A percentile compares a stretch with the other conserved stretches of the same genome.
These are phyloP conservation scores for Mormyrus iriodes DNA, from an alignment of 2,113 vertebrate genomes.

Conservation along the genomic window DNA sequence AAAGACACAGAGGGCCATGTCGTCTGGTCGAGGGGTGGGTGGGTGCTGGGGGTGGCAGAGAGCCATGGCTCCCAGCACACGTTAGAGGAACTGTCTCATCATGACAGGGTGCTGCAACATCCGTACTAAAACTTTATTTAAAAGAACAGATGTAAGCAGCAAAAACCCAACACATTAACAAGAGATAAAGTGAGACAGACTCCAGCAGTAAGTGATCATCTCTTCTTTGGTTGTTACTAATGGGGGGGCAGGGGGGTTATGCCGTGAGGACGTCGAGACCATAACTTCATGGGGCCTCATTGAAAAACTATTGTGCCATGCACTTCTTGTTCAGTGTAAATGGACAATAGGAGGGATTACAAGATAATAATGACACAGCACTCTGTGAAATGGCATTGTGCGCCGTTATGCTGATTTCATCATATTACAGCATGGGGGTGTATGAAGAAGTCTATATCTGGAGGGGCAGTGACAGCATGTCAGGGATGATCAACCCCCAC, in stretches of 20 bases:
- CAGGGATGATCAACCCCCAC: slow-evolving; percentile 18
- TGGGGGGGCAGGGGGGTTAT: background rate
- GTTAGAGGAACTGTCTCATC: slow-evolving; percentile 67
- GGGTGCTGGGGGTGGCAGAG: slow-evolving; percentile 59
- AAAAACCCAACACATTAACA: slow-evolving; percentile 33
- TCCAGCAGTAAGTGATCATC: slow-evolving; percentile 48
- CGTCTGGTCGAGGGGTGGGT: too few species aligned
- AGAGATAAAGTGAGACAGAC: slow-evolving; percentile 51
- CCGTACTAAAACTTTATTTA: slow-evolving; percentile 44
- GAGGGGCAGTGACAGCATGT: slow-evolving; percentile 36
- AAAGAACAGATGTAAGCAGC: slow-evolving; percentile 49
- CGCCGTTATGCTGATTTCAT: slow-evolving; percentile 43
- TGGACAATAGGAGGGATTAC: slow-evolving; percentile 32
- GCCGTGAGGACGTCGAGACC: slow-evolving; percentile 26
- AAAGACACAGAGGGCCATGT: too few species aligned
- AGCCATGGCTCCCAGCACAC: slow-evolving; percentile 70
- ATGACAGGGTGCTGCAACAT: slow-evolving; percentile 46
- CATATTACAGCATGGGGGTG: slow-evolving; percentile 33
- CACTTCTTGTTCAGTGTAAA: slow-evolving; percentile 35
- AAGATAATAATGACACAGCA: slow-evolving; percentile 24
- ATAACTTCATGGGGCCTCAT: slow-evolving; percentile 23
- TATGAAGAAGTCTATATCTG: slow-evolving; percentile 28
- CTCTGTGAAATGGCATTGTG: slow-evolving; percentile 42
- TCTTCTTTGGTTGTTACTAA: slow-evolving; percentile 46
- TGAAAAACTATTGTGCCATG: slow-evolving; percentile 31